Evolutionary conservation across 2,113 vertebrate genomes (phyloP).

Genomic region (Blennius ocellaris): DNA sequence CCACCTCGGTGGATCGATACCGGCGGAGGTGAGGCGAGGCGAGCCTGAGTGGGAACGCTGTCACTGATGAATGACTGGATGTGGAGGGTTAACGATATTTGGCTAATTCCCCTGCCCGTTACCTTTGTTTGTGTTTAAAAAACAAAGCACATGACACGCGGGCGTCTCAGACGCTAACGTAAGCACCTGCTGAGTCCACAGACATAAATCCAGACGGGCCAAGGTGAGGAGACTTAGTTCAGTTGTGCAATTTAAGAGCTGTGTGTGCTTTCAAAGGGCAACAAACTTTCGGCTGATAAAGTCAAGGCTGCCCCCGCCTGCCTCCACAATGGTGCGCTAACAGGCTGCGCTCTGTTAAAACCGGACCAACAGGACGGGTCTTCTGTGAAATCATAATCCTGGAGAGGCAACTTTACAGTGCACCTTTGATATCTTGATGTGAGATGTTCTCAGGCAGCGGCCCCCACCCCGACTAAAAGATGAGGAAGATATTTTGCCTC

Average conservation of each 20-base stretch:
- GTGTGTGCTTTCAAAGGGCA: constrained; percentile 74
- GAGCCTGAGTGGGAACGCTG: constrained; percentile 23
- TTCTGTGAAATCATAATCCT: constrained; percentile 62
- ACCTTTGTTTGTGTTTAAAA: constrained; percentile 10
- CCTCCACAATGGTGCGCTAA: constrained; percentile 33
- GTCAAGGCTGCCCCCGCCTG: constrained; percentile 46
- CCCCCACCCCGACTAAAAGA: constrained; percentile 53
- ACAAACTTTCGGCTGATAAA: constrained; percentile 71
- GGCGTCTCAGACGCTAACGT: constrained; percentile 26
- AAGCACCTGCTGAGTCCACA: constrained; percentile 55
- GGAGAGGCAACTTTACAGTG: constrained; percentile 57
- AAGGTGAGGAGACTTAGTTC: constrained; percentile 47
- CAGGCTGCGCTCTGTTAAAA: constrained; percentile 40
- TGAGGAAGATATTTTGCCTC: constrained; percentile 77
- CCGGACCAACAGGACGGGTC: constrained; percentile 56
- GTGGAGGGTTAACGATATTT: constrained; percentile 31
- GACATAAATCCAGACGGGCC: constrained; percentile 13
- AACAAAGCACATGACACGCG: neutral
- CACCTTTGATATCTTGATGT: constrained; percentile 77
- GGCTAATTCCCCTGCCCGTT: constrained; percentile 39
- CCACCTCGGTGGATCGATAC: constrained; percentile 58
- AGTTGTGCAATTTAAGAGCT: constrained; percentile 41
- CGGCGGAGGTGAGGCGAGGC: constrained; percentile 32
- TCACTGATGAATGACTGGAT: constrained; percentile 33
- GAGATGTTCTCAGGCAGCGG: constrained; percentile 42